Evolutionary conservation across 2,113 vertebrate species (phyloP).

Genomic region (Plecotus auritus): DNA sequence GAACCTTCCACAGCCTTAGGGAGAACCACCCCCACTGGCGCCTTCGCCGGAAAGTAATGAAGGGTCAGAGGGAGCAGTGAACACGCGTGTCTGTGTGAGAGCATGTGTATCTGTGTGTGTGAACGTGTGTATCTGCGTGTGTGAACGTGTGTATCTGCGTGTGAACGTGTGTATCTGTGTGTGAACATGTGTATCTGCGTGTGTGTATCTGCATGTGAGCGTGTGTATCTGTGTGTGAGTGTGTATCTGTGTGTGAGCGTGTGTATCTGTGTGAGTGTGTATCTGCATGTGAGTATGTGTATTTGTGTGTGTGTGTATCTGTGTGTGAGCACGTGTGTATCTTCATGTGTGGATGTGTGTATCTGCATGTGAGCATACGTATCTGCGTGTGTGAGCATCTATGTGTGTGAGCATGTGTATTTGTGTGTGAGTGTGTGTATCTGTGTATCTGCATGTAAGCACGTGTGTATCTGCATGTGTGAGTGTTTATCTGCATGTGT

Average conservation of each 20-base stretch:
- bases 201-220: neutral
- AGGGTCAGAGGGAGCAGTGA: neutral
- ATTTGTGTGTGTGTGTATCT: no score
- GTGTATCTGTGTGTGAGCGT: no score
- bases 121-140: neutral
- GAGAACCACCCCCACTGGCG: neutral
- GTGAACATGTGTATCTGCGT: neutral
- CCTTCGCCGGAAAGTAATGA: neutral
- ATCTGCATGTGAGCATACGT: no score
- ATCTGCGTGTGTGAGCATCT: no score
- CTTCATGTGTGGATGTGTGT: no score
- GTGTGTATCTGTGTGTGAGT: neutral
- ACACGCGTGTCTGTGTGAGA: accelerated
- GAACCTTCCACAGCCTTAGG: neutral
- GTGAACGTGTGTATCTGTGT: neutral
- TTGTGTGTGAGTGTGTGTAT: no score
- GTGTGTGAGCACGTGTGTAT: no score
- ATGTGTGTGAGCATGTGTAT: neutral
- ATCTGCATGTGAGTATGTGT: no score
- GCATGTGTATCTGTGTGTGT: neutral
- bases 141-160: neutral
- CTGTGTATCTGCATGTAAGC: no score
- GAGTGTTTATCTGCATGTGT: no score
- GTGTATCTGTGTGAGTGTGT: no score
- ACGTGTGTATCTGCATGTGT: no score